These are phyloP conservation scores for Dermatemys mawii DNA, from an alignment of 2,113 vertebrate species.

Conservation along the genomic window DNA sequence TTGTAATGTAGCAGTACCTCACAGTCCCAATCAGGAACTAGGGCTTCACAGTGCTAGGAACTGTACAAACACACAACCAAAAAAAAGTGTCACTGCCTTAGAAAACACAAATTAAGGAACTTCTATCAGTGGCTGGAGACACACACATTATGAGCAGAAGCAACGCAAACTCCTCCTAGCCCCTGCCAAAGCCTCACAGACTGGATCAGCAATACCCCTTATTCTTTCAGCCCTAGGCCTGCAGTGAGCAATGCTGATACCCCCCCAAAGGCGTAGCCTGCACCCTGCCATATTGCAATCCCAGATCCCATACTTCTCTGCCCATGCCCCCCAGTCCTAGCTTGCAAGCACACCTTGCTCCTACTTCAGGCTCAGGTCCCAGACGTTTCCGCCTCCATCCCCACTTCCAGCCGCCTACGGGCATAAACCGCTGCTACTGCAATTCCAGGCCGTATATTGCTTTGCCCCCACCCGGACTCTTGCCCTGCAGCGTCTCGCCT, in stretches of 20 bases:
- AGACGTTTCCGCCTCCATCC: background rate
- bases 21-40: no score
- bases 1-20: no score
- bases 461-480: background rate
- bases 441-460: background rate
- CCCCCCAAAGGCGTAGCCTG: background rate
- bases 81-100: no score
- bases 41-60: no score
- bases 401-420: background rate
- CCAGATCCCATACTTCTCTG: background rate
- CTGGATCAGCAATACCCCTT: no score
- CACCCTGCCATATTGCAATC: background rate
- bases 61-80: no score
- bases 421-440: background rate
- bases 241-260: background rate
- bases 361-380: background rate
- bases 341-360: background rate
- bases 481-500: background rate
- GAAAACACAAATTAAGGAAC: no score
- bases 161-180: no score
- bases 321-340: no score
- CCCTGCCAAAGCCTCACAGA: no score
- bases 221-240: background rate
- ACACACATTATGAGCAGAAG: no score
- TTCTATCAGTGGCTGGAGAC: no score